phyloP scores from a whole-genome alignment of 2,113 vertebrate genomes.

The Turnix velox region DNA sequence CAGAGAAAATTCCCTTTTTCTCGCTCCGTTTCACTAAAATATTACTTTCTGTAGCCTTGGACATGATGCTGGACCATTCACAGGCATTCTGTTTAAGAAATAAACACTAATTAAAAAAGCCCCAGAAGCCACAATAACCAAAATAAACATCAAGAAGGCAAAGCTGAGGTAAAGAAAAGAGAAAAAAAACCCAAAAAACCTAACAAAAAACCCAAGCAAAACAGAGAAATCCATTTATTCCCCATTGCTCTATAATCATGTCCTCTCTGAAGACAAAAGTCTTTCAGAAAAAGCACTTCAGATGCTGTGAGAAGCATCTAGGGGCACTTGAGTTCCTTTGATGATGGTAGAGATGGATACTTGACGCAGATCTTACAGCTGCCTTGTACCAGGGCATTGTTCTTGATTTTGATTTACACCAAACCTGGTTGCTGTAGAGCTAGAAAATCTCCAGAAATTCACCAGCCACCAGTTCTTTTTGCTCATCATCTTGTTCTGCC shows the following conservation, averaged over 20 bases:
- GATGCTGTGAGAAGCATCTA: not conserved
- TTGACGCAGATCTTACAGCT: not conserved
- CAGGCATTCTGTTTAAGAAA: not conserved
- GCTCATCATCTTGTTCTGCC: not conserved
- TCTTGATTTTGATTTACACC: not conserved
- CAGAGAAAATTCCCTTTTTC: not conserved
- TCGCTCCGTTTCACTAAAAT: not conserved
- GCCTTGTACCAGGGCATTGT: not conserved
- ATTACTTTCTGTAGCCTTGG: not conserved
- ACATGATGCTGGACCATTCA: not conserved
- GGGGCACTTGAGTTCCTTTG: not conserved
- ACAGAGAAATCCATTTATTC: not conserved
- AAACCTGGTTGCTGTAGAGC: not conserved
- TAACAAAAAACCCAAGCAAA: not conserved
- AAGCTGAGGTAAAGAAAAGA: not conserved
- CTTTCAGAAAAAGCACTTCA: not conserved
- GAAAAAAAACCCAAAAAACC: not conserved
- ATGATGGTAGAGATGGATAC: not conserved
- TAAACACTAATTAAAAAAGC: not conserved
- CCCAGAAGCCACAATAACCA: slow-evolving; percentile 11
- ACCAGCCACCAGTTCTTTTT: not conserved
- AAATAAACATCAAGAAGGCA: slow-evolving; percentile 5
- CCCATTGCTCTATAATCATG: not conserved
- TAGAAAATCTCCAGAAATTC: not conserved
- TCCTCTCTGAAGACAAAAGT: not conserved